phyloP scores from a whole-genome alignment of 1,140 invertebrate species.

The Callitettix versicolor region DNA sequence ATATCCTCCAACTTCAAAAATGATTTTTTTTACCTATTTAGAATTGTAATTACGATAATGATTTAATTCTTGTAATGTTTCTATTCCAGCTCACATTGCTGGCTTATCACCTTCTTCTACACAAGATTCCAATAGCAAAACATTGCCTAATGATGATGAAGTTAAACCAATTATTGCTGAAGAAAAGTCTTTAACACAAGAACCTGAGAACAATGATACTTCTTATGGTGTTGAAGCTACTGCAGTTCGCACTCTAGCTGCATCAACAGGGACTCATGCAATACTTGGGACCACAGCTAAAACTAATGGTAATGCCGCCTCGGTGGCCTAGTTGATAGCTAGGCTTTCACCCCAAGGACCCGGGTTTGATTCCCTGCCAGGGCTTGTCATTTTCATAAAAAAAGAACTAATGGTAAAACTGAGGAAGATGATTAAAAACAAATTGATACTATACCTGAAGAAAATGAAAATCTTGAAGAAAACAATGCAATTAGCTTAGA shows the following conservation, averaged over 20 bases:
- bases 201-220: conserved; percentile 22
- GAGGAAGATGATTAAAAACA: neutral
- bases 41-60: no score
- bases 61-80: neutral
- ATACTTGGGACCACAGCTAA: conserved; percentile 27
- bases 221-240: conserved; percentile 26
- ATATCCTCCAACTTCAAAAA: no score
- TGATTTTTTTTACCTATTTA: no score
- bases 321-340: no score
- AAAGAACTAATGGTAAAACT: no score
- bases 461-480: conserved; percentile 5
- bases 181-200: conserved; percentile 13
- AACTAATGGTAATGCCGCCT: conserved; percentile 7
- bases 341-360: no score
- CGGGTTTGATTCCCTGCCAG: no score
- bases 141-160: neutral
- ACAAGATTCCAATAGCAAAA: conserved; percentile 17
- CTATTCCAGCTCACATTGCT: conserved; percentile 19
- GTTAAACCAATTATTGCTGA: neutral
- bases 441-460: neutral
- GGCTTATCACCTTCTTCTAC: conserved; percentile 22
- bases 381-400: no score
- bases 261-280: conserved; percentile 25
- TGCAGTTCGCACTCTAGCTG: conserved; percentile 23
- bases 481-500: neutral